These are phyloP conservation scores for Aquila chrysaetos DNA, from an alignment of 2,797 vertebrate species.

Conservation along the genomic window DNA sequence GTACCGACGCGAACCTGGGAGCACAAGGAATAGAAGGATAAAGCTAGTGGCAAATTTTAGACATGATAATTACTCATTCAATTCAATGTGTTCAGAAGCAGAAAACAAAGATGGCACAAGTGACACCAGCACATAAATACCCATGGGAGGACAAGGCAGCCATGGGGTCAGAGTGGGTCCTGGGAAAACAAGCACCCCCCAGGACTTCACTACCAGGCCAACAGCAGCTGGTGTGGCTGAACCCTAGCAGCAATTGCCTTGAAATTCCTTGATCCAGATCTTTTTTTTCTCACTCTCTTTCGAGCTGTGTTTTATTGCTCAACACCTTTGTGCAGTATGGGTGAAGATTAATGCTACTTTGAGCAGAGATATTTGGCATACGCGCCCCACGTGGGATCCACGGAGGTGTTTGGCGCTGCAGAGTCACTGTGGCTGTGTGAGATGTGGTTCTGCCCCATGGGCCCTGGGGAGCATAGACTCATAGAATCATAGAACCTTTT, in stretches of 20 bases:
- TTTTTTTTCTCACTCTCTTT: neutral
- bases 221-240: neutral
- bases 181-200: rapidly evolving
- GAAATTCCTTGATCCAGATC: neutral
- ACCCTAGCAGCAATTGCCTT: neutral
- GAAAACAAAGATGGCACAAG: neutral
- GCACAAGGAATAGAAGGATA: neutral
- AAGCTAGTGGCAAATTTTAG: neutral
- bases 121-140: neutral
- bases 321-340: neutral
- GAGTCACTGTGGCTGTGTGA: neutral
- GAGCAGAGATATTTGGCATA: neutral
- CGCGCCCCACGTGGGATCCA: rapidly evolving
- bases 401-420: neutral
- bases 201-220: neutral
- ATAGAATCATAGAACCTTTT: no score
- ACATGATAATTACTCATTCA: neutral
- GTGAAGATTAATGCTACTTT: neutral
- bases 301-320: neutral
- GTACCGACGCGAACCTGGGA: neutral
- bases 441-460: neutral
- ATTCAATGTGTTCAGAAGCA: neutral
- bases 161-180: neutral
- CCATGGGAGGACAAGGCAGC: neutral
- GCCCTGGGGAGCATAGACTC: neutral